Evolutionary conservation across 2,113 vertebrate species (phyloP), one percentile per base, ranked within the genome.

Genomic region (Dicentrarchus labrax): DNA sequence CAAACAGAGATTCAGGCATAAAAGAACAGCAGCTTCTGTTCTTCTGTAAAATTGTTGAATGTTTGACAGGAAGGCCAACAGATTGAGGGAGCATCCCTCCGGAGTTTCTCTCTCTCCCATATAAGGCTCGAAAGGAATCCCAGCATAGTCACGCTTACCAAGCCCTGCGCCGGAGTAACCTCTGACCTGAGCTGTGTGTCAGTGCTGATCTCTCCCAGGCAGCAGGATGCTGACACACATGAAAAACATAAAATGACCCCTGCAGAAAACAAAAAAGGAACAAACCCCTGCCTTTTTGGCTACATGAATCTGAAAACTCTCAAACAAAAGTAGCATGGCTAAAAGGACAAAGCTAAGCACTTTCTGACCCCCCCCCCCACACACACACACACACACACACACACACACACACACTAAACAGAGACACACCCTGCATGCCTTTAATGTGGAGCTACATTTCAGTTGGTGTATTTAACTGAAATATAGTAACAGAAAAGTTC

Each of bases 41-140:
- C 79, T 87, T 88, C 79, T 87, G 82, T 19, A 77, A 72, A 78
- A 73, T 16, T n/a, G 5, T 62, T 76, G 21, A 36, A 51, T 73
- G 61, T 86, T 80, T 83, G 62, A 89, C 86, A 90, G 87, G 80
- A 89, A 88, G 70, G 72, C 47, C 41, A 21, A 80, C 60, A 80
- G 70, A 88, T 71, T 77, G 38, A 51, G 24, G 70, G 62, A 89
- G 65, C 70, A 82, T 88, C 76, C 38, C 74, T 69, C 64, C 45
- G 50, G 80, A 91, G 76, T 61, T 45, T 62, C 65, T 68, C 30
- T 72, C 74, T 65, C 89, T 89, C 75, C 89, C 87, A 84, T 91
- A 89, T 81, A 94, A 89, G 92, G 87, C 57, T 48, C 62, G 53
- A 9, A 69, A 91, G 71, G 82, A 84, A 80, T 92, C 67, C 74